These are phyloP conservation scores for Cryptocephalus moraei DNA, from an alignment of 2,888 invertebrate genomes.

Conservation along the genomic window DNA sequence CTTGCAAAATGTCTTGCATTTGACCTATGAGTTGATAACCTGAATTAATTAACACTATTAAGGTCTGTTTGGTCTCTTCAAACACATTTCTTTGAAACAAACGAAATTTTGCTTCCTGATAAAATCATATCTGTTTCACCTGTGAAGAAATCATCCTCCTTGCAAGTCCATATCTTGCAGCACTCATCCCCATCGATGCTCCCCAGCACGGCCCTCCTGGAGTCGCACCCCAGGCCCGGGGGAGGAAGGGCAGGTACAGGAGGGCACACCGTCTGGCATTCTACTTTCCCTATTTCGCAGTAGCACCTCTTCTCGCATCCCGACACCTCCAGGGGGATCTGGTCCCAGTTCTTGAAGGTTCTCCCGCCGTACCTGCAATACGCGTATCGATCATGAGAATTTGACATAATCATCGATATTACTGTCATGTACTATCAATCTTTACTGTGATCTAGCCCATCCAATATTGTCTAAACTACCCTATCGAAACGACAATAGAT, in stretches of 20 bases:
- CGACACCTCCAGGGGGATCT: slow-evolving; percentile 67
- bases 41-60: too few relatives aligned
- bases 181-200: slow-evolving; percentile 69
- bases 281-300: slow-evolving; percentile 79
- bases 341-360: slow-evolving; percentile 67
- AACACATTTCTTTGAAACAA: too few relatives aligned
- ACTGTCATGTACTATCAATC: too few relatives aligned
- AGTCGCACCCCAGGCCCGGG: slow-evolving; percentile 59
- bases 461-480: too few relatives aligned
- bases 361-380: slow-evolving; percentile 61
- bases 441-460: too few relatives aligned
- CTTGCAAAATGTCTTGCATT: too few relatives aligned
- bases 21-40: too few relatives aligned
- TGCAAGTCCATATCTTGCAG: slow-evolving; percentile 69
- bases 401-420: too few relatives aligned
- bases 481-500: too few relatives aligned
- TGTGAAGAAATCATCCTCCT: slow-evolving; percentile 11
- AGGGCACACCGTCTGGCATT: slow-evolving; percentile 73
- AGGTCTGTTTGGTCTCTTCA: too few relatives aligned
- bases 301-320: slow-evolving; percentile 80
- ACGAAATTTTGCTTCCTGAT: too few relatives aligned
- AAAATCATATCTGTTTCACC: slow-evolving; percentile 5
- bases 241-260: slow-evolving; percentile 71
- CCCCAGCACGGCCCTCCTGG: slow-evolving; percentile 53
- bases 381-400: too few relatives aligned